Conservation (phyloP, 2,113 vertebrate genomes). For the Charina bottae region DNA sequence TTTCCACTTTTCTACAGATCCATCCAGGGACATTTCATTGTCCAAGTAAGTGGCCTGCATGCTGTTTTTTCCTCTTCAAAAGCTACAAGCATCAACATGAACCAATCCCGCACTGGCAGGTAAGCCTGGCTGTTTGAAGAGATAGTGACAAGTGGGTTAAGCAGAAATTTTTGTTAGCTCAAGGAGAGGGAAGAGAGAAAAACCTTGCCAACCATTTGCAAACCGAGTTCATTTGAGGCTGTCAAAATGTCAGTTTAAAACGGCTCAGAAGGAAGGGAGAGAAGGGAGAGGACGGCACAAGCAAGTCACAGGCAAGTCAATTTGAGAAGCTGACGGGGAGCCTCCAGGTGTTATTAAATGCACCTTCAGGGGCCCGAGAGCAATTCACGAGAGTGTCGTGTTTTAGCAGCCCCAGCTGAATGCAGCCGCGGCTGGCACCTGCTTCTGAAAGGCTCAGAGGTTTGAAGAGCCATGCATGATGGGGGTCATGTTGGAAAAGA, state of each 20-base stretch:
- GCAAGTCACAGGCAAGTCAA: constrained; percentile 11
- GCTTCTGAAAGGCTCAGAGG: constrained; percentile 1
- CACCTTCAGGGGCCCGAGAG: constrained; percentile 17
- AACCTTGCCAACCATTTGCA: constrained; percentile 48
- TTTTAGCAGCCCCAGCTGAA: background rate
- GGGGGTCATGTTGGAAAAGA: rapidly evolving
- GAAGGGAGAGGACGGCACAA: background rate
- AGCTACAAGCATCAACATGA: constrained; percentile 47
- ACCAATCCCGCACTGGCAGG: constrained; percentile 51
- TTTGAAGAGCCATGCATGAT: background rate
- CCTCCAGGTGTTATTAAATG: background rate
- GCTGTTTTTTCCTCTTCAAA: constrained; percentile 48
- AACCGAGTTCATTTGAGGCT: constrained; percentile 47
- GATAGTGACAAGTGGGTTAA: constrained; percentile 50
- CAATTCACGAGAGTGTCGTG: background rate
- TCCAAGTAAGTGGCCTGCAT: constrained; percentile 29
- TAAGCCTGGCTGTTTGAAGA: constrained; percentile 43
- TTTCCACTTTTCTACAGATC: constrained; percentile 43
- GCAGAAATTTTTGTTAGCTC: constrained; percentile 45
- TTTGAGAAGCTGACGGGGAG: constrained; percentile 35
- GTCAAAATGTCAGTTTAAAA: constrained; percentile 51
- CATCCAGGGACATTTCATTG: constrained; percentile 25
- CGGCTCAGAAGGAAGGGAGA: constrained; percentile 6
- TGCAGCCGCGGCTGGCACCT: background rate
- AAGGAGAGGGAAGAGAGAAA: background rate